Evolutionary conservation across 1,140 invertebrate species (phyloP).

Genomic region (Rhopalosiphum padi): DNA sequence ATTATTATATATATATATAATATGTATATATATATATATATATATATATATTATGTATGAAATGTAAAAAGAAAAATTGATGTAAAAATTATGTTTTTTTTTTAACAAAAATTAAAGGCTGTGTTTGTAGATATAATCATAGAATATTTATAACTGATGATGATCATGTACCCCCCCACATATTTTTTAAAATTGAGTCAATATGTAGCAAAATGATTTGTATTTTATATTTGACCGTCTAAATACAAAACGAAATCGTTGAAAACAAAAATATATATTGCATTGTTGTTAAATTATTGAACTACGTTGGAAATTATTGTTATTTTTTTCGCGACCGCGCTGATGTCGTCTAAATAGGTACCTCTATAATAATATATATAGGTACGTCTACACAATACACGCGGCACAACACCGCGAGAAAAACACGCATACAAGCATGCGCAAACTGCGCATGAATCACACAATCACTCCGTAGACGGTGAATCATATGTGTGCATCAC

Average conservation of each 20-base stretch:
- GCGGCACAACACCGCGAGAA: not conserved
- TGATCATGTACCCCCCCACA: not conserved
- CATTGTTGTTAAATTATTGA: not conserved
- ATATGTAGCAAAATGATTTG: slow-evolving; percentile 3
- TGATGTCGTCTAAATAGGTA: not conserved
- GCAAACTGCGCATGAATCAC: not conserved
- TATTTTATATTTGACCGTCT: slow-evolving; percentile 50
- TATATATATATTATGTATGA: not conserved
- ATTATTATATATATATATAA: not conserved
- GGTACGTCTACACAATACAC: not conserved
- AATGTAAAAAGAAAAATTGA: slow-evolving; percentile 24
- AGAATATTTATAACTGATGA: not conserved
- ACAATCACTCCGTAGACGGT: not conserved
- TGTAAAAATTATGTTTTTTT: slow-evolving; percentile 45
- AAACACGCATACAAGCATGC: not conserved
- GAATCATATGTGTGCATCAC: slow-evolving; percentile 19
- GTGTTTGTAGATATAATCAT: slow-evolving; percentile 55
- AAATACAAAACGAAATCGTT: slow-evolving; percentile 33
- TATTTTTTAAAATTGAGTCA: slow-evolving; percentile 1
- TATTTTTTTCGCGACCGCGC: not conserved
- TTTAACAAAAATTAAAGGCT: slow-evolving; percentile 55
- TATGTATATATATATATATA: too few species aligned
- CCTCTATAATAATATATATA: too few species aligned
- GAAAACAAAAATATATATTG: not conserved
- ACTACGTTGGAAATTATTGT: not conserved